These are phyloP conservation scores for Drosophila subsilvestris DNA, from an alignment of 2,888 invertebrate genomes.

Conservation along the genomic window DNA sequence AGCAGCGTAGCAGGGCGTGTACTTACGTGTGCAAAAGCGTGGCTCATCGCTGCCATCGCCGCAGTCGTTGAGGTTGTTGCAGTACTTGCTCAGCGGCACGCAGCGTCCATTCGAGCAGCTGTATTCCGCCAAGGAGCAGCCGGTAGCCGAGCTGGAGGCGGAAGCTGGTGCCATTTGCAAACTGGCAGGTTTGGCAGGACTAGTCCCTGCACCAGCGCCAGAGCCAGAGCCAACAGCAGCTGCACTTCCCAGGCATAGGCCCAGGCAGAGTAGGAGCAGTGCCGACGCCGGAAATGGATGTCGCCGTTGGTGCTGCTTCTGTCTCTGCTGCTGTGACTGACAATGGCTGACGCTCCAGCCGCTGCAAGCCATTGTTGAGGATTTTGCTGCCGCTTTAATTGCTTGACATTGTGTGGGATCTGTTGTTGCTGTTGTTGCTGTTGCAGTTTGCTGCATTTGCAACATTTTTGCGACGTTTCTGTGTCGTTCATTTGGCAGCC, in stretches of 20 bases:
- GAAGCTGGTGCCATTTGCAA: constrained; percentile 48
- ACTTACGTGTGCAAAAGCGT: constrained; percentile 92
- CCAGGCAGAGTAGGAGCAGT: constrained; percentile 51
- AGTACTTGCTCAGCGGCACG: constrained; percentile 88
- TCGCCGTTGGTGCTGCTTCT: constrained; percentile 46
- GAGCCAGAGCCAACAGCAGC: constrained; percentile 29
- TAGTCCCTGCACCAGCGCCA: constrained; percentile 39
- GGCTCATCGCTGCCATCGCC: constrained; percentile 92
- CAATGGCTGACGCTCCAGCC: constrained; percentile 41
- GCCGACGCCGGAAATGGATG: constrained; percentile 52
- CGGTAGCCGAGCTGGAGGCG: constrained; percentile 20
- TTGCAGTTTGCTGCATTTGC: constrained; percentile 49
- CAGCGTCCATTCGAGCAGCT: constrained; percentile 84
- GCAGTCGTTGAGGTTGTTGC: constrained; percentile 92
- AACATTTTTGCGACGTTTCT: constrained; percentile 60
- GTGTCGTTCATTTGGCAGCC: constrained; percentile 68
- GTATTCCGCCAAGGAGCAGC: constrained; percentile 83
- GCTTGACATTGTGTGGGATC: constrained; percentile 48
- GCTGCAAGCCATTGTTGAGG: constrained; percentile 65
- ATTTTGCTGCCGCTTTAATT: constrained; percentile 51
- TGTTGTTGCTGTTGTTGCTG: constrained; percentile 37
- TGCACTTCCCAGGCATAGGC: constrained; percentile 44
- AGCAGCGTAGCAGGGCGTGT: neutral
- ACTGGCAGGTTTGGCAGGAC: constrained; percentile 70
- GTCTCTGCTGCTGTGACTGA: constrained; percentile 27